These are phyloP conservation scores for Tolypeutes matacus DNA, from an alignment of 2,797 vertebrate genomes.

Conservation along the genomic window DNA sequence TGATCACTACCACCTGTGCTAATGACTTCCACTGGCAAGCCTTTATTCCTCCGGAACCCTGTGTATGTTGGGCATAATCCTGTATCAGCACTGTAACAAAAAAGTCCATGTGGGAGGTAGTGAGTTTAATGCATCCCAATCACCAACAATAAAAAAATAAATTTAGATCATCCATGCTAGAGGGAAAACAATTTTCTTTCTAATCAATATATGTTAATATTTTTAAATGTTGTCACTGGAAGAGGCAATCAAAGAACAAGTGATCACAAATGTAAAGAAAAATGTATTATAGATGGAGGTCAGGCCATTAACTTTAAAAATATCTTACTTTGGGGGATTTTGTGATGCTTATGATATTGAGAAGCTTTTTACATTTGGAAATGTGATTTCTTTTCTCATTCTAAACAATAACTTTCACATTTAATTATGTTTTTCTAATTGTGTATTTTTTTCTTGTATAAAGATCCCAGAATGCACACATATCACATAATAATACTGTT, in stretches of 20 bases:
- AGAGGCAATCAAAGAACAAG: neutral
- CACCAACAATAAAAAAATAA: neutral
- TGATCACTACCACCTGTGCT: neutral
- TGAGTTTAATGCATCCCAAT: neutral
- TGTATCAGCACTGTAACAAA: neutral
- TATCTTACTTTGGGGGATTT: neutral
- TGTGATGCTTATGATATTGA: neutral
- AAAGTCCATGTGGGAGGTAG: neutral
- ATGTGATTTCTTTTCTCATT: constrained; percentile 8
- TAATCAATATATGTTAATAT: constrained; percentile 21
- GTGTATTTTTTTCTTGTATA: neutral
- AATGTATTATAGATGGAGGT: neutral
- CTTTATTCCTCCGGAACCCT: neutral
- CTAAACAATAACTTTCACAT: neutral
- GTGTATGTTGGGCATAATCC: neutral
- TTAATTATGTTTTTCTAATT: constrained; percentile 29
- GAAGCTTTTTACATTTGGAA: constrained; percentile 22
- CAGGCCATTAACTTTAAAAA: constrained; percentile 11
- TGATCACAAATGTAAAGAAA: neutral
- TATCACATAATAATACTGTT: neutral
- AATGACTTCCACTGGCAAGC: neutral
- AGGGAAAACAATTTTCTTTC: neutral
- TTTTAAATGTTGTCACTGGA: neutral
- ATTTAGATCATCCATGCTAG: neutral
- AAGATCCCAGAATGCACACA: rapidly evolving